Conservation (phyloP, 2,113 vertebrate species). For the Brevimyrus niger region DNA sequence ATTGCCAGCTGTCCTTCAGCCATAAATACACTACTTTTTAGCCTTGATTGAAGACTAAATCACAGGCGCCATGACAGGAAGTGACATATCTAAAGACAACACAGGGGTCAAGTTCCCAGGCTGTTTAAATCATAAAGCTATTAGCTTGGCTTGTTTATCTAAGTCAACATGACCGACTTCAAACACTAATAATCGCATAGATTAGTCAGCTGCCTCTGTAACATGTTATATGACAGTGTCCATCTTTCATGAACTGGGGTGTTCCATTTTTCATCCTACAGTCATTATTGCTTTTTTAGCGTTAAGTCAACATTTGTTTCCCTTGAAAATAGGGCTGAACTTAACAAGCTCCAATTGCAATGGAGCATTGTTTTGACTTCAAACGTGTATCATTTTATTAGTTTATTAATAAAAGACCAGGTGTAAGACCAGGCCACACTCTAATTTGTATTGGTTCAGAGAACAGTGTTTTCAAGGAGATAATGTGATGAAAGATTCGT, state of each 20-base stretch:
- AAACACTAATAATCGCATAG: not conserved
- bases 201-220: not conserved
- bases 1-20: conserved; percentile 12
- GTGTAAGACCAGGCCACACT: not conserved
- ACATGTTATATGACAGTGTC: not conserved
- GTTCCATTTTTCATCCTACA: not conserved
- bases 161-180: conserved; percentile 6
- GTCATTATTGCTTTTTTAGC: not conserved
- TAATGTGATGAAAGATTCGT: not conserved
- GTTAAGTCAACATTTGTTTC: not conserved
- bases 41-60: conserved; percentile 16
- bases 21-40: conserved; percentile 10
- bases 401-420: no score
- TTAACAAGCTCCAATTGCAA: not conserved
- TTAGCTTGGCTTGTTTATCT: conserved; percentile 11
- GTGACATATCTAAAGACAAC: conserved; percentile 21
- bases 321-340: not conserved
- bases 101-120: conserved; percentile 20
- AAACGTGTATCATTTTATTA: not conserved
- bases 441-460: not conserved
- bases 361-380: not conserved
- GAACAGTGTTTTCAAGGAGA: not conserved
- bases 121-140: conserved; percentile 15
- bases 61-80: conserved; percentile 19
- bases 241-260: not conserved